Evolutionary conservation across 2,888 invertebrate genomes (phyloP).

Genomic region (Nowickia ferox): DNA sequence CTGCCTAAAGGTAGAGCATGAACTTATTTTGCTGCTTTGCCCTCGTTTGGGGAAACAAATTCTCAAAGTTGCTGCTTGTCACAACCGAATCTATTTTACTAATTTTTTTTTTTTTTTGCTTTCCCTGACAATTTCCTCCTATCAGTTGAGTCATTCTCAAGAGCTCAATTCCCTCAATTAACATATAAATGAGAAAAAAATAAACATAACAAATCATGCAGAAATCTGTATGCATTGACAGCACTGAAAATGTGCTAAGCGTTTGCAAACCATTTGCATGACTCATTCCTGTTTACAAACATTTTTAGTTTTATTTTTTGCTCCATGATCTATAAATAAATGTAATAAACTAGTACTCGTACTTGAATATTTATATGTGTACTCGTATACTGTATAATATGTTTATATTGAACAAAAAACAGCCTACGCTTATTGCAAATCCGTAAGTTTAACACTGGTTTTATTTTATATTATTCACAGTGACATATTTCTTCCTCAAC

Average conservation of each 20-base stretch:
- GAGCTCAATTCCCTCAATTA: no score
- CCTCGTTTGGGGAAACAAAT: no score
- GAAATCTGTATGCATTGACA: neutral
- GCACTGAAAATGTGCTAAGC: neutral
- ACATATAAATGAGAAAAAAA: no score
- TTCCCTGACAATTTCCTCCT: no score
- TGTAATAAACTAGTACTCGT: neutral
- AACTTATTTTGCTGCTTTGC: no score
- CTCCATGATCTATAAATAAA: constrained; percentile 13
- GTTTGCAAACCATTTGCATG: neutral
- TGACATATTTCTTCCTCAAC: neutral
- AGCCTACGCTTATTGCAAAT: neutral
- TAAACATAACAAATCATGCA: no score
- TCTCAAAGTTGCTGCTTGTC: no score
- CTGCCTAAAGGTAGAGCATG: no score
- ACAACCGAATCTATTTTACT: no score
- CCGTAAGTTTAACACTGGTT: neutral
- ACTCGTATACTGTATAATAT: no score
- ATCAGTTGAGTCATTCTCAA: no score
- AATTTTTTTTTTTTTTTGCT: no score
- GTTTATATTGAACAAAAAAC: neutral
- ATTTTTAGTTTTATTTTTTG: neutral
- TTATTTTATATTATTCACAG: neutral
- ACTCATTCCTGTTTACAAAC: constrained; percentile 18
- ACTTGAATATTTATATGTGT: constrained; percentile 1